Evolutionary conservation across 1,140 invertebrate genomes (phyloP), one percentile per base, ranked within the genome.

Genomic region (Paralvinella palmiformis): DNA sequence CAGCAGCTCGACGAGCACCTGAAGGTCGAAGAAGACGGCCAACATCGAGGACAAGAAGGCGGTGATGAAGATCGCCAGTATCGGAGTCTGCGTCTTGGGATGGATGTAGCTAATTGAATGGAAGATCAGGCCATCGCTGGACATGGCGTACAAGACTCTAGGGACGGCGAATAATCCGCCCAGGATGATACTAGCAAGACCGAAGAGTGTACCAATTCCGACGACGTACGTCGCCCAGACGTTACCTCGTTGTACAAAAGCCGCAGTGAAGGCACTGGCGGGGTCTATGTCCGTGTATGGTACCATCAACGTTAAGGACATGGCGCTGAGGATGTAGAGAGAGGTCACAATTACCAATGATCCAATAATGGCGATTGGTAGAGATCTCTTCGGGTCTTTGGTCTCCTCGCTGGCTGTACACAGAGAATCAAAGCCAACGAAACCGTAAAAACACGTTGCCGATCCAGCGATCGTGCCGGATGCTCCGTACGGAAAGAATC

Each of bases 391-490:
- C 0, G 91, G 91, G 72, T 91, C 87, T 70, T 86, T 88, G 0
- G 89, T 89, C 79, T 93, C 91, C 80, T 93, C 91, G 13, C 90
- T 88, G 1, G 89, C 94, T 10, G 92, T 94, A 3, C 92, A 91
- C 66, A 96, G 94, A 1, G 63, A 64, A n/a, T 75, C 74, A 44
- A 75, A 75, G 10, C 74, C 74, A 20, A 68, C 58, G 44, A 63
- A 75, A 17, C 72, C 73, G 48, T 68, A 75, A 56, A 75, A 76
- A 29, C 68, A 64, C 15, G 64, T 35, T 13, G 67, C 61, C 2
- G 69, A 69, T 20, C 66, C 72, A 2, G 36, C 41, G 10, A 75
- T 24, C 7, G 71, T 55, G n/a, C 69, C 61, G 22, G 53, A 17
- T 36, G 63, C 27, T 7, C 71, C 72, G 50, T 64, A 64, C 17